These are phyloP conservation scores for Lepidonotus clava DNA, from an alignment of 2,888 invertebrate genomes.

Conservation along the genomic window DNA sequence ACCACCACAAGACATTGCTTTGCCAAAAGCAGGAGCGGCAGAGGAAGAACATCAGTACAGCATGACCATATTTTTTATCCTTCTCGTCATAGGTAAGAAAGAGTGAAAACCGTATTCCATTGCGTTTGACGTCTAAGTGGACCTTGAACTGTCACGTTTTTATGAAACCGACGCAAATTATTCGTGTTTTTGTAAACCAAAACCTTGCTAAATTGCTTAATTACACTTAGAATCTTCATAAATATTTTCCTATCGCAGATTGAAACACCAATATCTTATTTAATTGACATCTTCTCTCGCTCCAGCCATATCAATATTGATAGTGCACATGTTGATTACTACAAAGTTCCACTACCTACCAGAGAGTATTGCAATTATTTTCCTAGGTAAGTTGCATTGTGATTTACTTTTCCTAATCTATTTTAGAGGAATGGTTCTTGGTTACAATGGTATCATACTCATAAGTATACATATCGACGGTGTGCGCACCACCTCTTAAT, in stretches of 20 bases:
- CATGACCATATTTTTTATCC: constrained; percentile 98
- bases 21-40: constrained; percentile 94
- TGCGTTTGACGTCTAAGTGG: no score
- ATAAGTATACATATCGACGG: not conserved
- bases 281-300: no score
- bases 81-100: constrained; percentile 93
- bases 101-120: no score
- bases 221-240: no score
- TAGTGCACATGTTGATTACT: constrained; percentile 95
- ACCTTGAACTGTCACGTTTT: no score
- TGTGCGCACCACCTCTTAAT: not conserved
- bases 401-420: no score
- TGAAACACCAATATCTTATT: no score
- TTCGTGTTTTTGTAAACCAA: no score
- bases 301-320: constrained; percentile 91
- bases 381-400: constrained; percentile 87
- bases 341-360: constrained; percentile 98
- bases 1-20: constrained; percentile 66
- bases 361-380: constrained; percentile 97
- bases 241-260: no score
- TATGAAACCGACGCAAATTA: no score
- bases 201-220: no score
- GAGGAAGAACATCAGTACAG: constrained; percentile 97
- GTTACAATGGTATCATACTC: not conserved
- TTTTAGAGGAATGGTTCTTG: no score